Conservation (phyloP, 1,140 invertebrate genomes). For the Achatina immaculata region DNA sequence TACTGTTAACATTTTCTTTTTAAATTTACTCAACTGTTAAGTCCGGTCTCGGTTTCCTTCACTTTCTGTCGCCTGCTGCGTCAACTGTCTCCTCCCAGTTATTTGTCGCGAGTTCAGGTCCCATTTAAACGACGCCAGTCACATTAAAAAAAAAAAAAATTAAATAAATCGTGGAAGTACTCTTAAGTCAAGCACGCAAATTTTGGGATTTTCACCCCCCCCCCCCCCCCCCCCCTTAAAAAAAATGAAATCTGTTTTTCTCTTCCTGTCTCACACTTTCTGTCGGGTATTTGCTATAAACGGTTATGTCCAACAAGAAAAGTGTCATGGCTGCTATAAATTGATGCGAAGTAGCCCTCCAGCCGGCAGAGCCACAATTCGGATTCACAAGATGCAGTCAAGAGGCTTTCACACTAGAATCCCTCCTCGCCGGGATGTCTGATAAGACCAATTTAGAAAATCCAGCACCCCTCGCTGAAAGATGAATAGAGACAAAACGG, state of each 20-base stretch:
- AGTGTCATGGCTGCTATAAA: no score
- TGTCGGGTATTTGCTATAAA: no score
- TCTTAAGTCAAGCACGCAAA: no score
- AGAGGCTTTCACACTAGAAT: neutral
- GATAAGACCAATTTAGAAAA: neutral
- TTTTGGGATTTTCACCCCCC: no score
- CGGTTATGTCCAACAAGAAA: no score
- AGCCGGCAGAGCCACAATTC: neutral
- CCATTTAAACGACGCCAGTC: constrained; percentile 7
- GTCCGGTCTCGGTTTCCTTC: neutral
- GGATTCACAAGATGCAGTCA: neutral
- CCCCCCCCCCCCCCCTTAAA: no score
- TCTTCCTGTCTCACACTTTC: no score
- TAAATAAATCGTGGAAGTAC: no score
- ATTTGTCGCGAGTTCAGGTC: constrained; percentile 8
- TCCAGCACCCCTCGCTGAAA: neutral
- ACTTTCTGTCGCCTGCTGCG: constrained; percentile 15
- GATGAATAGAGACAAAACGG: neutral
- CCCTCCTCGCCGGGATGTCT: neutral
- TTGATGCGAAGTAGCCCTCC: no score
- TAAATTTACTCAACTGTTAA: neutral
- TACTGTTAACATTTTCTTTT: neutral
- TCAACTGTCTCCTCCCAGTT: neutral
- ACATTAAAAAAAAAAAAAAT: no score
- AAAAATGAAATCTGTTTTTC: no score